A percentile compares a stretch with the other conserved stretches of the same genome.
Conservation (phyloP, 2,888 invertebrate species). For the Biston stratarius region DNA sequence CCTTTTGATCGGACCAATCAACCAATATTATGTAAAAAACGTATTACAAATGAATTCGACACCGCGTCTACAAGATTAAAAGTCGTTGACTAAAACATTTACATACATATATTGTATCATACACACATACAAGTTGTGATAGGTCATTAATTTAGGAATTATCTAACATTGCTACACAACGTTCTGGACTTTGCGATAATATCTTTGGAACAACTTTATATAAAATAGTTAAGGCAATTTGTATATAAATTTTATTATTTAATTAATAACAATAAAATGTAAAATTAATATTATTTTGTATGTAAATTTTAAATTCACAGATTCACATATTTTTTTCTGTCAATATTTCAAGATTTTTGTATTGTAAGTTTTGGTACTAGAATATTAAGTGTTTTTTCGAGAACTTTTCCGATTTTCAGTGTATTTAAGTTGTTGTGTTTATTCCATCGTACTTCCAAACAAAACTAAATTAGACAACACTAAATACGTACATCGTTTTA, state of each 20-base stretch:
- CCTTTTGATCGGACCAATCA: too few species aligned
- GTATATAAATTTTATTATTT: constrained; percentile 4
- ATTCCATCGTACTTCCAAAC: too few species aligned
- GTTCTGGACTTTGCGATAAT: constrained; percentile 47
- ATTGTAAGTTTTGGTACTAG: not conserved
- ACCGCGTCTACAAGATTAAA: not conserved
- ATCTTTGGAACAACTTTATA: constrained; percentile 34
- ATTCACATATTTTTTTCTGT: not conserved
- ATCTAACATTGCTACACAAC: constrained; percentile 42
- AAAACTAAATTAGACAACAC: too few species aligned
- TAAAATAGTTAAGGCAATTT: constrained; percentile 13
- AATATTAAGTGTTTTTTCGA: too few species aligned
- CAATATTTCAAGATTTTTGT: not conserved
- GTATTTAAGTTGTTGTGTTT: too few species aligned
- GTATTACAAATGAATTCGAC: not conserved
- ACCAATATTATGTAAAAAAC: too few species aligned
- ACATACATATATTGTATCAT: constrained; percentile 47
- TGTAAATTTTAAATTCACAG: not conserved
- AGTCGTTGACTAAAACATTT: constrained; percentile 37
- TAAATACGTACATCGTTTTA: too few species aligned
- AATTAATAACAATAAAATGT: constrained; percentile 10
- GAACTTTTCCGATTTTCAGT: too few species aligned
- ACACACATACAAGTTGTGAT: constrained; percentile 49
- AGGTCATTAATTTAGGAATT: constrained; percentile 55
- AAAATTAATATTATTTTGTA: constrained; percentile 1